Evolutionary conservation across 2,113 vertebrate species (phyloP), one percentile per base, ranked within the genome.

Genomic region (Mesocricetus auratus): DNA sequence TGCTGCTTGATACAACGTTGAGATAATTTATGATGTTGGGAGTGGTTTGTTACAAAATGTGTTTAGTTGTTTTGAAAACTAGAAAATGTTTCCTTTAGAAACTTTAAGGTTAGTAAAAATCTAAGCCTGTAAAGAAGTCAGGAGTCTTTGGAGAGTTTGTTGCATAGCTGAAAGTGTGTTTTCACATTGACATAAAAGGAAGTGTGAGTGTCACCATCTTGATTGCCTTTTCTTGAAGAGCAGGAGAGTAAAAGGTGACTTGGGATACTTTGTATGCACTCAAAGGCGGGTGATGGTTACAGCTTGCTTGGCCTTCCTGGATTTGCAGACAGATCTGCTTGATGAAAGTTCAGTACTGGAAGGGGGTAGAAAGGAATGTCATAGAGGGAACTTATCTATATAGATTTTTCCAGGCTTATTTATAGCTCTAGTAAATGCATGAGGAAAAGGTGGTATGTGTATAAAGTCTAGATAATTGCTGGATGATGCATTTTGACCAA

Each of bases 101-200:
- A 87, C 56, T 90, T 95, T 42, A 83, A 92, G 87, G 17, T 50
- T 95, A 71, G 36, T 87, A 58, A 94, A 94, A 95, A 60, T 66
- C 33, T 33, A 81, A 71, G 5, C 56, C 31, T 90, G 1, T 78
- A 78, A 89, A 88, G 21, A 58, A 90, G 13, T 62, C 42, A 45
- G n/a, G 7, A 50, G 11, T 93, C n/a, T 21, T 87, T 91, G 47
- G 31, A 86, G 82, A 58, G 79, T 24, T 53, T 87, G 6, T 58
- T 85, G 68, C n/a, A 50, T 31, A 77, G 50, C 58, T 93, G 89
- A 66, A 90, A 94, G 50, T 74, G 56, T 56, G 4, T 39, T 75
- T 75, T 91, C 90, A 93, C 6, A 94, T 0, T 85, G 69, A 86
- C 47, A 6, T 58, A 90, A 85, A 73, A 75, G 47, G 47, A 96